Conservation (phyloP, 2,797 vertebrate genomes). For the Agapornis canus region DNA sequence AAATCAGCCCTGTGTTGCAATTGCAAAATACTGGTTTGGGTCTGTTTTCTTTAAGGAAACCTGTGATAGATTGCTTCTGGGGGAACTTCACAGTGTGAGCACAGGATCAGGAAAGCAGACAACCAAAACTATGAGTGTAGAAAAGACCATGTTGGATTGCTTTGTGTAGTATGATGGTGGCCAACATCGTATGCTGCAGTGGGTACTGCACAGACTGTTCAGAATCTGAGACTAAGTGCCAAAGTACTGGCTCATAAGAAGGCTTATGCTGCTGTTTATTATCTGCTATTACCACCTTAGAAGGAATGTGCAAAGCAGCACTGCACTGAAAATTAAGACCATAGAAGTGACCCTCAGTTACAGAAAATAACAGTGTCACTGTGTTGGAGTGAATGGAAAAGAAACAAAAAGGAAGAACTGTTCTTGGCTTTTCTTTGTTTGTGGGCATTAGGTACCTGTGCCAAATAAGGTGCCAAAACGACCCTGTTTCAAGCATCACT, state of each 20-base stretch:
- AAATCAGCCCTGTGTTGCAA: neutral
- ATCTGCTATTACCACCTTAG: neutral
- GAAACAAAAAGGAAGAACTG: neutral
- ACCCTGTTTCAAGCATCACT: too few species aligned
- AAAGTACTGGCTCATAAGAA: neutral
- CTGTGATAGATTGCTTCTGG: neutral
- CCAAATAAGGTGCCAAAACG: neutral
- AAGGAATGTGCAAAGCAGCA: neutral
- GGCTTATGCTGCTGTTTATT: neutral
- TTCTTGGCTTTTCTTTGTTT: neutral
- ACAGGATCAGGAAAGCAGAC: neutral
- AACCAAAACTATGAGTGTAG: neutral
- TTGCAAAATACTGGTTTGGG: neutral
- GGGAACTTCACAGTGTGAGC: neutral
- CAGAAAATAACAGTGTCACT: neutral
- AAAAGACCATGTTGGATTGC: neutral
- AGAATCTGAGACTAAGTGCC: neutral
- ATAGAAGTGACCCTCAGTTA: neutral
- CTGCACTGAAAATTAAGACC: fast-evolving
- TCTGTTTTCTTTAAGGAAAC: neutral
- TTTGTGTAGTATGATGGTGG: neutral
- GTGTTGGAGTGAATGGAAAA: neutral
- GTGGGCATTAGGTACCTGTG: neutral
- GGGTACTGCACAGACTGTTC: neutral
- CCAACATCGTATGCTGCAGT: neutral